Evolutionary conservation across 2,113 vertebrate genomes (phyloP).

Genomic region (Suricata suricatta): DNA sequence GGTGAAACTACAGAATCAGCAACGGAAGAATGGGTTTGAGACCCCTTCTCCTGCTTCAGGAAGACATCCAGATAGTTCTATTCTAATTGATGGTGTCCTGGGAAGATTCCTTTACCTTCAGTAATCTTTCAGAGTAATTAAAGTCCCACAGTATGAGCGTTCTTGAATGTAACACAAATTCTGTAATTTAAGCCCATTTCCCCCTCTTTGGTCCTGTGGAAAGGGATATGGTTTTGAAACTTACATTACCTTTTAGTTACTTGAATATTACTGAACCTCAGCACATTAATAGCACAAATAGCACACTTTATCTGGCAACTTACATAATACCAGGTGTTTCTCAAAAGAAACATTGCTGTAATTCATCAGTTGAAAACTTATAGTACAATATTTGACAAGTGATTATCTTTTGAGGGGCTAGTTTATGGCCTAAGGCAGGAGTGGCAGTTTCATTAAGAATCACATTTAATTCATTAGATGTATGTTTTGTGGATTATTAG

Average conservation of each 20-base stretch:
- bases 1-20: neutral
- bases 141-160: neutral
- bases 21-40: neutral
- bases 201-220: neutral
- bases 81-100: neutral
- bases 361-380: conserved; percentile 21
- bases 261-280: conserved; percentile 29
- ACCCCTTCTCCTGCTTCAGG: neutral
- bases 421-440: neutral
- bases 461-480: neutral
- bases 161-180: conserved; percentile 35
- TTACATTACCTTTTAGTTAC: conserved; percentile 35
- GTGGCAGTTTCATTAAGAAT: conserved; percentile 19
- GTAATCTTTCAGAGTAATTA: conserved; percentile 24
- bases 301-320: conserved; percentile 39
- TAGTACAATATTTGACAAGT: neutral
- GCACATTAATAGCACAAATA: neutral
- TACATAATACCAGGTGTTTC: conserved; percentile 46
- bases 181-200: conserved; percentile 33
- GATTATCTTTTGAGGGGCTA: conserved; percentile 30
- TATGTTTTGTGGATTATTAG: conserved; percentile 11
- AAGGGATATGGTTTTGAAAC: conserved; percentile 35
- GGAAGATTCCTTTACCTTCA: conserved; percentile 17
- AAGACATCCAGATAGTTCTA: conserved; percentile 28
- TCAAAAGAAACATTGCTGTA: conserved; percentile 7